Conservation (phyloP, 1,140 invertebrate genomes). For the Copidosoma floridanum region DNA sequence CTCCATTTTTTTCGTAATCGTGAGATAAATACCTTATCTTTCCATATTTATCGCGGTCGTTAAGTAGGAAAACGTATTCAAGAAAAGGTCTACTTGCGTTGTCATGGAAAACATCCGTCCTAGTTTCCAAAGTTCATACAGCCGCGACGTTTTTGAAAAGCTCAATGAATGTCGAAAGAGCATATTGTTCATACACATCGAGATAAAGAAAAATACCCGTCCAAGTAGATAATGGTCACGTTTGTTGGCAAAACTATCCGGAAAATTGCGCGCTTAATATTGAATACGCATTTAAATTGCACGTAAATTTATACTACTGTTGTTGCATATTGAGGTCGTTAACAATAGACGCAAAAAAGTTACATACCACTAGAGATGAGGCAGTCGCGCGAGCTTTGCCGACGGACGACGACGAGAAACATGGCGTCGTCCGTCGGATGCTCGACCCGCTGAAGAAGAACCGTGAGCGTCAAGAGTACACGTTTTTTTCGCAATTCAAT, state of each 20-base stretch:
- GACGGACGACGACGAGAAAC: constrained; percentile 9
- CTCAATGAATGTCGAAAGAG: too few species aligned
- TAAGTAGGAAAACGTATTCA: too few species aligned
- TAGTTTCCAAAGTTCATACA: constrained; percentile 7
- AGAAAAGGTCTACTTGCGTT: too few species aligned
- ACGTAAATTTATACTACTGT: constrained; percentile 9
- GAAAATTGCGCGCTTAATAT: neutral
- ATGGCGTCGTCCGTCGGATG: neutral
- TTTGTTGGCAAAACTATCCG: neutral
- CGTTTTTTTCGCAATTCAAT: too few species aligned
- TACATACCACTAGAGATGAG: neutral
- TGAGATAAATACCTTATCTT: neutral
- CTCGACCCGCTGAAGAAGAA: too few species aligned
- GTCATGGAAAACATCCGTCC: constrained; percentile 2
- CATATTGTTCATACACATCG: neutral
- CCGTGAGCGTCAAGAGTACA: too few species aligned
- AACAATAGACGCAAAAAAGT: too few species aligned
- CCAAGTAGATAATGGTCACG: neutral
- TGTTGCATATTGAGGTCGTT: constrained; percentile 14
- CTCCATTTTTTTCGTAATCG: neutral
- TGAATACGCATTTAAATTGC: constrained; percentile 19
- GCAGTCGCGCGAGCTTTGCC: neutral
- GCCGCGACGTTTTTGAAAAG: too few species aligned
- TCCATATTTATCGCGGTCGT: too few species aligned
- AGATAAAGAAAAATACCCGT: constrained; percentile 4